Evolutionary conservation across 2,113 vertebrate species (phyloP).

Genomic region (Corydoras sp.): DNA sequence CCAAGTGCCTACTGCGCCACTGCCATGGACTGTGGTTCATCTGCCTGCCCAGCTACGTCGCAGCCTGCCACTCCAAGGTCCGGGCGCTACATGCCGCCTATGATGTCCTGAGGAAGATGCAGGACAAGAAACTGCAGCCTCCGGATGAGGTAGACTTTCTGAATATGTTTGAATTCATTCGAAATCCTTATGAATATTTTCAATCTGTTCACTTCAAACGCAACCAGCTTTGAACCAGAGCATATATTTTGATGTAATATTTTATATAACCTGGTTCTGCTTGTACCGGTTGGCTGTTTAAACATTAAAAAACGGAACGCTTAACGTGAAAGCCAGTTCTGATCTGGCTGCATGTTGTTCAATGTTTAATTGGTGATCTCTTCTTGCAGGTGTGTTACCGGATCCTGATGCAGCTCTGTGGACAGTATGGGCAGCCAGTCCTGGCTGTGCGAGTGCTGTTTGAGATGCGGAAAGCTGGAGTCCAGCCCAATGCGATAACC

Average conservation of each 20-base stretch:
- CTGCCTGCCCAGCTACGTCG: conserved; percentile 88
- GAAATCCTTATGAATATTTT: too few species aligned
- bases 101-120: conserved; percentile 91
- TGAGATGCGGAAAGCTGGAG: conserved; percentile 95
- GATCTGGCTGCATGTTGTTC: not conserved
- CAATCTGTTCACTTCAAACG: too few species aligned
- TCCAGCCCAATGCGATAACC: conserved; percentile 96
- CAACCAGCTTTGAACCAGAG: too few species aligned
- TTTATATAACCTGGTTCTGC: too few species aligned
- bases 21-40: conserved; percentile 98
- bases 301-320: too few species aligned
- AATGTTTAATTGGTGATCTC: conserved; percentile 8
- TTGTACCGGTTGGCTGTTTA: too few species aligned
- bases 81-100: conserved; percentile 88
- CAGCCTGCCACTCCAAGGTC: conserved; percentile 89
- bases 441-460: conserved; percentile 90
- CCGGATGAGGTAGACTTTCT: conserved; percentile 82
- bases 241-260: too few species aligned
- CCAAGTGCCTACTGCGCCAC: conserved; percentile 88
- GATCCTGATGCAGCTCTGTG: conserved; percentile 93
- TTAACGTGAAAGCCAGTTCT: not conserved
- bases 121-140: conserved; percentile 88
- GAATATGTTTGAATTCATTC: not conserved
- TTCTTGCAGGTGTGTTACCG: conserved; percentile 88
- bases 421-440: conserved; percentile 93